Percentiles rank a stretch among this genome's conserved stretches.
These are phyloP conservation scores for Dufourea novaeangliae DNA, from an alignment of 1,140 invertebrate genomes.

Conservation along the genomic window DNA sequence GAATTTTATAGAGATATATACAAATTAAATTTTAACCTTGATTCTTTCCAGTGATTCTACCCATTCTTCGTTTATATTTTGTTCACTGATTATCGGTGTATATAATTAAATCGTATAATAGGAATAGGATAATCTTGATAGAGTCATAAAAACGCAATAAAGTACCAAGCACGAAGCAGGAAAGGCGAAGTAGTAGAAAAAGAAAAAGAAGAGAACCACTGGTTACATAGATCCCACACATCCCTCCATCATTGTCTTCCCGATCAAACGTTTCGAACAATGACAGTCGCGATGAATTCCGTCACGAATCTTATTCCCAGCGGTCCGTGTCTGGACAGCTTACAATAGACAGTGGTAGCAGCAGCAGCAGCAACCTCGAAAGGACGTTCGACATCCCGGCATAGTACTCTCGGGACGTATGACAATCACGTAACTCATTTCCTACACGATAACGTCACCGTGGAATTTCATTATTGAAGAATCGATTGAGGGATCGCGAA, in stretches of 20 bases:
- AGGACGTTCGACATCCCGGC: slow-evolving; percentile 69
- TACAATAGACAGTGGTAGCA: slow-evolving; percentile 54
- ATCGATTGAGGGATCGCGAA: slow-evolving; percentile 59
- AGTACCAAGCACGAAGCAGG: not conserved
- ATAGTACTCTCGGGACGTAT: slow-evolving; percentile 48
- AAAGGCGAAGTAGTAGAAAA: not conserved
- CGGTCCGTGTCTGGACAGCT: slow-evolving; percentile 53
- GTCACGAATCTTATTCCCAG: slow-evolving; percentile 68
- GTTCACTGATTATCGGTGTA: no score
- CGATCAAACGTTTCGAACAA: slow-evolving; percentile 52
- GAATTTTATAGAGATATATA: no score
- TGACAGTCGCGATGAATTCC: slow-evolving; percentile 65
- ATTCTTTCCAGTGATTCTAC: no score
- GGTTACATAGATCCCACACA: slow-evolving; percentile 8
- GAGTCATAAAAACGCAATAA: not conserved
- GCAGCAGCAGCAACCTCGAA: slow-evolving; percentile 61
- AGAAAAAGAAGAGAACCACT: slow-evolving; percentile 18
- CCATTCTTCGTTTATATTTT: no score
- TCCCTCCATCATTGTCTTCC: slow-evolving; percentile 42
- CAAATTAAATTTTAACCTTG: no score
- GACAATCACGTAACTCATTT: slow-evolving; percentile 68
- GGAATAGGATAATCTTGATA: no score
- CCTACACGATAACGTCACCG: slow-evolving; percentile 68
- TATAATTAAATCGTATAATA: no score
- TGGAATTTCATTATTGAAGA: slow-evolving; percentile 69